A percentile compares a stretch with the other conserved stretches of the same genome.
phyloP scores from a whole-genome alignment of 2,113 vertebrate genomes.

The Aphelocoma coerulescens region DNA sequence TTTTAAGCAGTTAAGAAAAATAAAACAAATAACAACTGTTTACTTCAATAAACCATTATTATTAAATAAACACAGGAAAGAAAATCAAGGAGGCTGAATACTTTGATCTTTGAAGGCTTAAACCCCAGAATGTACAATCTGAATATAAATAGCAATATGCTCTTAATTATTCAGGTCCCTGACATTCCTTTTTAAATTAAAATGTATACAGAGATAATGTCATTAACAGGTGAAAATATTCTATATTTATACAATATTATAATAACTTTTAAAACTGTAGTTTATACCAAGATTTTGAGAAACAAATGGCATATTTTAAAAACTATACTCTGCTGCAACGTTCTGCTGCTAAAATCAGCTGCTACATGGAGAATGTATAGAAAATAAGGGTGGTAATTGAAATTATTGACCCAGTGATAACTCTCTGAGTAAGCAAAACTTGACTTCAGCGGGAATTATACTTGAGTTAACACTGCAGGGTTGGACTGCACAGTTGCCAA shows the following conservation, averaged over 20 bases:
- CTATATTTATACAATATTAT: background rate
- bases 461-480: background rate
- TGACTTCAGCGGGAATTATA: background rate
- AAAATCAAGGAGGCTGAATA: background rate
- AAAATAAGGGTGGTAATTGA: background rate
- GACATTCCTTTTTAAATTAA: background rate
- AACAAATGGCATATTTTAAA: background rate
- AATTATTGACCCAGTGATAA: slow-evolving; percentile 3
- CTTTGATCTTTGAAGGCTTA: background rate
- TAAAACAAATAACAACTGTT: background rate
- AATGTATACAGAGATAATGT: background rate
- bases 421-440: slow-evolving; percentile 7
- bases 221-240: background rate
- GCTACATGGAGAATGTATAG: background rate
- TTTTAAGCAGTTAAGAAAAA: background rate
- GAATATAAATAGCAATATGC: background rate
- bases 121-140: background rate
- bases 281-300: background rate
- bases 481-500: background rate
- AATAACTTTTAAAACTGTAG: background rate
- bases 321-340: background rate
- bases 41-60: background rate
- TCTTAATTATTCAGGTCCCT: background rate
- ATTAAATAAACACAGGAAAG: background rate
- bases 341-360: background rate